Conservation (phyloP, 2,888 invertebrate genomes). For the Spisula solida region DNA sequence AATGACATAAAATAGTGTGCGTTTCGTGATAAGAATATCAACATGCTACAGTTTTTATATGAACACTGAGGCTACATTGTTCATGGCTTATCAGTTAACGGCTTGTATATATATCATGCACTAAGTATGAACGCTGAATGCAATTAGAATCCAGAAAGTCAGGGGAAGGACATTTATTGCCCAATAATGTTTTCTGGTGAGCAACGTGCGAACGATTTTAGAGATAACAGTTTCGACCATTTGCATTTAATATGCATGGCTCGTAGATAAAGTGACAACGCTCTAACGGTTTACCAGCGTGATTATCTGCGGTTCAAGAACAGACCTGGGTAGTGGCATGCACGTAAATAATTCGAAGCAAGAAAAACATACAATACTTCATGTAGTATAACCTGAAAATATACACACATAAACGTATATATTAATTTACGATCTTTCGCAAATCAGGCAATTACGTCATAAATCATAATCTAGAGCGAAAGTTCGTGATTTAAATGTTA, state of each 20-base stretch:
- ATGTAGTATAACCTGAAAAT: not conserved
- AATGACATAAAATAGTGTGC: constrained; percentile 17
- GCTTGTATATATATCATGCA: constrained; percentile 27
- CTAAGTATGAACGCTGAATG: constrained; percentile 16
- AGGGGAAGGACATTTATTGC: constrained; percentile 25
- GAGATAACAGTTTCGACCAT: not conserved
- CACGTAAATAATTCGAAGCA: not conserved
- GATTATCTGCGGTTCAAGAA: not conserved
- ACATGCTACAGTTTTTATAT: constrained; percentile 11
- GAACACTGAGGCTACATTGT: constrained; percentile 15
- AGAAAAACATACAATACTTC: not conserved
- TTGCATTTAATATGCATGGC: not conserved
- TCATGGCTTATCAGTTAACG: constrained; percentile 7
- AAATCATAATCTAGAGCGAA: not conserved
- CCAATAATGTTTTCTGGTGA: constrained; percentile 5
- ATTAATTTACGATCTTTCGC: not conserved
- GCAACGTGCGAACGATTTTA: not conserved
- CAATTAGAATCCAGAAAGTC: constrained; percentile 16
- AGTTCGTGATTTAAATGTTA: not conserved
- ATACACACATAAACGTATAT: not conserved
- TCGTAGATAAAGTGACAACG: not conserved
- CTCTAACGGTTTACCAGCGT: not conserved
- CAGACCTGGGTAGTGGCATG: not conserved
- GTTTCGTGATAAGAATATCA: constrained; percentile 21
- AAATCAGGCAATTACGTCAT: not conserved